A percentile compares a stretch with the other conserved stretches of the same genome.
Conservation (phyloP, 1,140 invertebrate species). For the Campoletis sonorensis region DNA sequence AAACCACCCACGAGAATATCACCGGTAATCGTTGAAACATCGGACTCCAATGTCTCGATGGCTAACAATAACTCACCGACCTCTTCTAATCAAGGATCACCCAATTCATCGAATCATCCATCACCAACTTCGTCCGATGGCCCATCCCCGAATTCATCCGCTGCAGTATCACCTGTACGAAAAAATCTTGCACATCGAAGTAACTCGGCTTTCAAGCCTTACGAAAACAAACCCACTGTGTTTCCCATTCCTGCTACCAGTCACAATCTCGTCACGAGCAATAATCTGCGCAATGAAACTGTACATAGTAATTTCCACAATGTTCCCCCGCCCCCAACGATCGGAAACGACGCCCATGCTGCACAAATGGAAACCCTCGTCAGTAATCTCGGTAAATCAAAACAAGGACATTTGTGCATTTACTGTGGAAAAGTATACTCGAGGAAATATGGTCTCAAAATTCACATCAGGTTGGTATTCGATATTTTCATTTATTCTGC, state of each 20-base stretch:
- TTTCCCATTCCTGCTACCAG: not conserved
- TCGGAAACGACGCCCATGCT: constrained; percentile 70
- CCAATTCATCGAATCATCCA: constrained; percentile 45
- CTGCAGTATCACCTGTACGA: not conserved
- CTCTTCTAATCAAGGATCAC: constrained; percentile 49
- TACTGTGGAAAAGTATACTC: constrained; percentile 95
- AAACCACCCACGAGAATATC: constrained; percentile 24
- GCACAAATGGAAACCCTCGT: constrained; percentile 86
- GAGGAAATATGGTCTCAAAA: constrained; percentile 94
- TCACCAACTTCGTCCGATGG: constrained; percentile 49
- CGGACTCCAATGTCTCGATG: constrained; percentile 20
- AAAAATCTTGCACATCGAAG: constrained; percentile 45
- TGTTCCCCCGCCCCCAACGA: constrained; percentile 32
- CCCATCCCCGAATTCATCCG: constrained; percentile 52
- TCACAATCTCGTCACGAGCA: not conserved
- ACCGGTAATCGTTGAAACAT: constrained; percentile 36
- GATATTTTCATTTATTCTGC: not conserved
- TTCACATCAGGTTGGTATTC: constrained; percentile 84
- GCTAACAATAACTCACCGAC: constrained; percentile 48
- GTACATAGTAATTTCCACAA: constrained; percentile 30
- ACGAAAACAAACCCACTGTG: constrained; percentile 46
- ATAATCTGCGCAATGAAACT: not conserved
- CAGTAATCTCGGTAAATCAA: constrained; percentile 87
- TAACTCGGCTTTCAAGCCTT: constrained; percentile 76
- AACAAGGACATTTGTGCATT: constrained; percentile 87